These are phyloP conservation scores for Apolygus lucorum DNA, from an alignment of 1,140 invertebrate species.

Conservation along the genomic window DNA sequence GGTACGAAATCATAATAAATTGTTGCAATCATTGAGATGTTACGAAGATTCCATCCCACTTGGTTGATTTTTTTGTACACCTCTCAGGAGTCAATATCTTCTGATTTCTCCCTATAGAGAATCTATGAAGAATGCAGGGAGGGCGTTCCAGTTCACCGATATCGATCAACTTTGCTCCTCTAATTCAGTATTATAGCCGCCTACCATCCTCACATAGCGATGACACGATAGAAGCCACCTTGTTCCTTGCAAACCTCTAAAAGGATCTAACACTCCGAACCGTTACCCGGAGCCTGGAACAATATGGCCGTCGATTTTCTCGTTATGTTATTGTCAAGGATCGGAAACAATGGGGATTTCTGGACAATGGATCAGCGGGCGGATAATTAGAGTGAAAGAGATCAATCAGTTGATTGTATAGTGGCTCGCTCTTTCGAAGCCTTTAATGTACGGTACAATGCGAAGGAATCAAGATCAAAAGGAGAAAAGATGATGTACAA, in stretches of 20 bases:
- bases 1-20: too few species aligned
- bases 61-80: too few species aligned
- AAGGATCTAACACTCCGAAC: background rate
- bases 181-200: too few species aligned
- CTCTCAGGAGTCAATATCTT: too few species aligned
- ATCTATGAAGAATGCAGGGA: too few species aligned
- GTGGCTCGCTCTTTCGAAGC: background rate
- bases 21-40: too few species aligned
- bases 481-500: constrained; percentile 15
- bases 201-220: too few species aligned
- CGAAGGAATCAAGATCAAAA: constrained; percentile 10
- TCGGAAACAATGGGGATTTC: background rate
- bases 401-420: constrained; percentile 11
- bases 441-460: constrained; percentile 12
- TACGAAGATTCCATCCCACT: too few species aligned
- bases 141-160: too few species aligned
- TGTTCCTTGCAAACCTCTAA: background rate
- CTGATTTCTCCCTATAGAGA: too few species aligned
- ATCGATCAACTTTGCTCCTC: too few species aligned
- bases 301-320: constrained; percentile 9
- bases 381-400: constrained; percentile 13
- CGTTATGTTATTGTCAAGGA: constrained; percentile 5
- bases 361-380: constrained; percentile 12
- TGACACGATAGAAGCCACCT: too few species aligned
- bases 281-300: constrained; percentile 4